Percentiles rank a stretch among this genome's conserved stretches.
Evolutionary conservation across 2,888 invertebrate species (phyloP).

Genomic region (Charanyca ferruginea): DNA sequence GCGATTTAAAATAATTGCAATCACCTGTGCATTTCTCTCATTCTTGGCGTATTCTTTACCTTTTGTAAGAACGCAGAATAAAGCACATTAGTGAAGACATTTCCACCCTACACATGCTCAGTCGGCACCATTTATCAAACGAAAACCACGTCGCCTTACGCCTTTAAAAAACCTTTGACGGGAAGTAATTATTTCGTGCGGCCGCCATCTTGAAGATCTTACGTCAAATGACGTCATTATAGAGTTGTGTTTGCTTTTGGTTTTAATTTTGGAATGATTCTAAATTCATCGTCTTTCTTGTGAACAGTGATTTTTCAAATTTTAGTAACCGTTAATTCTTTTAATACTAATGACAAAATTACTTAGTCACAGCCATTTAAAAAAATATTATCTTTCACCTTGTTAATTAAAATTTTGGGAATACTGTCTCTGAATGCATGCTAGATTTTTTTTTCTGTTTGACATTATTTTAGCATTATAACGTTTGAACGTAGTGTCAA

Average conservation of each 20-base stretch:
- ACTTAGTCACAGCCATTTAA: too few relatives aligned
- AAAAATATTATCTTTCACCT: too few relatives aligned
- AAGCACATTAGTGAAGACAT: slow-evolving; percentile 26
- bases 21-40: neutral
- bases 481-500: too few relatives aligned
- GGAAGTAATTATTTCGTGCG: slow-evolving; percentile 54
- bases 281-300: neutral
- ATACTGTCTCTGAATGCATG: too few relatives aligned
- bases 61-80: slow-evolving; percentile 3
- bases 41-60: too few relatives aligned
- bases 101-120: slow-evolving; percentile 10
- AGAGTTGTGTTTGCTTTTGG: slow-evolving; percentile 2
- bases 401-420: too few relatives aligned
- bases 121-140: slow-evolving; percentile 55
- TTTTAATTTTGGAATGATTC: slow-evolving; percentile 16
- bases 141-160: slow-evolving; percentile 34
- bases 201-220: slow-evolving; percentile 51
- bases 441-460: too few relatives aligned
- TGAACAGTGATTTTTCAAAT: neutral
- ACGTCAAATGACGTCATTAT: slow-evolving; percentile 50
- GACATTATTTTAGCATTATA: too few relatives aligned
- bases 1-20: too few relatives aligned
- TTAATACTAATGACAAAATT: neutral
- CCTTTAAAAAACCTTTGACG: slow-evolving; percentile 51
- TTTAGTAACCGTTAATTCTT: too few relatives aligned